Conservation (phyloP, 2,113 vertebrate species). For the Plectropomus leopardus region DNA sequence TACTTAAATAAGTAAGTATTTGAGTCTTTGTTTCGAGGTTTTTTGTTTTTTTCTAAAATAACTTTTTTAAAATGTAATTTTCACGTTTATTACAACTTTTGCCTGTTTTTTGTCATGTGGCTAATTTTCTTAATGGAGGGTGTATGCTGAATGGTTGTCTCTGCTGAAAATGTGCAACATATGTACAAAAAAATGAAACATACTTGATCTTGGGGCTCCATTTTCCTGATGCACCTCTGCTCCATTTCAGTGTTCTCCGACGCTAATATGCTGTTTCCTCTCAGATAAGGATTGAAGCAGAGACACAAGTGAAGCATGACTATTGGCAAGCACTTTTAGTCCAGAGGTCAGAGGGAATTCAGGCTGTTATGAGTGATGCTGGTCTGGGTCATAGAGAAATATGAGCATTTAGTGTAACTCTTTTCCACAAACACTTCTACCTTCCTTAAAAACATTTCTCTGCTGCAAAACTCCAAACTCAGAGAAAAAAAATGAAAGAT, state of each 20-base stretch:
- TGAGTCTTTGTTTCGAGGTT: background rate
- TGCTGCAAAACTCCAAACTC: background rate
- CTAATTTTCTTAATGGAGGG: background rate
- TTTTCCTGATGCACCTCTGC: slow-evolving; percentile 44
- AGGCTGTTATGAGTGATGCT: slow-evolving; percentile 25
- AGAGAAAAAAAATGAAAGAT: background rate
- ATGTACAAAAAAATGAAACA: slow-evolving; percentile 16
- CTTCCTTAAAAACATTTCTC: background rate
- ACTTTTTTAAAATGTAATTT: no score
- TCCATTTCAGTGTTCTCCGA: slow-evolving; percentile 38
- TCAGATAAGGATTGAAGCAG: slow-evolving; percentile 38
- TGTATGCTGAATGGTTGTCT: background rate
- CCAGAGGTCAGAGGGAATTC: slow-evolving; percentile 41
- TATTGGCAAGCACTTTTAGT: slow-evolving; percentile 11
- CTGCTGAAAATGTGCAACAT: slow-evolving; percentile 12
- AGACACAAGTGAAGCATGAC: slow-evolving; percentile 18
- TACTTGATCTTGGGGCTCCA: slow-evolving; percentile 25
- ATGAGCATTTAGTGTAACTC: background rate
- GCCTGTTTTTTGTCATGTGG: background rate
- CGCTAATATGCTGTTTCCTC: slow-evolving; percentile 48
- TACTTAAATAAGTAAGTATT: background rate
- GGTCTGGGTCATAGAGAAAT: slow-evolving; percentile 34
- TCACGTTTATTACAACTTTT: background rate
- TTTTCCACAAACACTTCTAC: background rate
- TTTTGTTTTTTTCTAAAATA: no score